Percentiles rank a stretch among this genome's conserved stretches.
These are phyloP conservation scores for Morbakka virulenta DNA, from an alignment of 30 jellyfish, hydroid and myxozoan species.

Conservation along the genomic window DNA sequence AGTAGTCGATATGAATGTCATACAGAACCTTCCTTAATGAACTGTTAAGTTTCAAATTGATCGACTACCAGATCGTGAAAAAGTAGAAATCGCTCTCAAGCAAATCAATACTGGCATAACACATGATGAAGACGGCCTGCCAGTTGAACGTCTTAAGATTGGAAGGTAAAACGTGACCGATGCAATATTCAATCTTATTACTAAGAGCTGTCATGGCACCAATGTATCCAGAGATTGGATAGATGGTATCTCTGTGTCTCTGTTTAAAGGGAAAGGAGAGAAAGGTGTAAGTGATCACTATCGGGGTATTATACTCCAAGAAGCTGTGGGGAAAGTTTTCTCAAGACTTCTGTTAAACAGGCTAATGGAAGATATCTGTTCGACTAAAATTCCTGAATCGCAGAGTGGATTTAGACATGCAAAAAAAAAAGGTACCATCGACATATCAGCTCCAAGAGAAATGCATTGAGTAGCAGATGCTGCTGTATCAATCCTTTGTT, in stretches of 20 bases:
- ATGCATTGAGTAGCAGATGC: not conserved
- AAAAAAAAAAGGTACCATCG: not conserved
- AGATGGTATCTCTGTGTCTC: not conserved
- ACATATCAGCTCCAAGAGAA: not conserved
- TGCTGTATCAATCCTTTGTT: not conserved
- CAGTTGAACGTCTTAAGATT: not conserved
- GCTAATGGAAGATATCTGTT: not conserved
- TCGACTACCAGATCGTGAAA: not conserved
- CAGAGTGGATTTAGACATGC: not conserved
- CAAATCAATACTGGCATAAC: not conserved
- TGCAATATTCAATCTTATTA: not conserved
- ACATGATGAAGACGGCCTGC: not conserved
- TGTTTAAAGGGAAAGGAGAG: not conserved
- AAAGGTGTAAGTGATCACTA: not conserved
- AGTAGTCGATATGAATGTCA: not conserved
- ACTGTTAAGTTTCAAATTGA: not conserved
- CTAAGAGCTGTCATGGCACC: not conserved
- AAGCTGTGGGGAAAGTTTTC: too few species aligned
- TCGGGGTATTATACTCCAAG: not conserved
- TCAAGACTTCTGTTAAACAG: not conserved
- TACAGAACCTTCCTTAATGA: not conserved
- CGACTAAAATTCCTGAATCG: not conserved
- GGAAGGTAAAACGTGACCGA: not conserved
- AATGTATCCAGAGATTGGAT: not conserved
- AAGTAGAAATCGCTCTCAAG: not conserved